These are phyloP conservation scores for Pipistrellus nathusii DNA, from an alignment of 2,797 vertebrate species.

Conservation along the genomic window DNA sequence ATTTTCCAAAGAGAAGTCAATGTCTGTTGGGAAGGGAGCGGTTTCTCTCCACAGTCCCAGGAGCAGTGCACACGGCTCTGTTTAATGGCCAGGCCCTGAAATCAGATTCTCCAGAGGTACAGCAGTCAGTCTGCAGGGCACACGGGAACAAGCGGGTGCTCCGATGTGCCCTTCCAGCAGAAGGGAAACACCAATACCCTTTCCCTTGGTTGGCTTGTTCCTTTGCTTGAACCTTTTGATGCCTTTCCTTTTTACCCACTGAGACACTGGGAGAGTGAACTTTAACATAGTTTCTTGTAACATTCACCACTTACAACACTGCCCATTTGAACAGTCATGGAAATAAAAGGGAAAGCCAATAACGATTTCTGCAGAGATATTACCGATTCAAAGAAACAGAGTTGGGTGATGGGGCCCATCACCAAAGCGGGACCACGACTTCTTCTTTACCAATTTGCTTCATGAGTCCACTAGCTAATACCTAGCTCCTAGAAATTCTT, in stretches of 20 bases:
- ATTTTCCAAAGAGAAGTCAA: constrained; percentile 33
- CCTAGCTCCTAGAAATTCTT: background rate
- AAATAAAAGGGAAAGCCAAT: constrained; percentile 7
- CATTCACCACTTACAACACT: background rate
- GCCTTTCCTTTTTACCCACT: background rate
- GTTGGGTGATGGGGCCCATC: background rate
- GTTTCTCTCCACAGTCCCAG: background rate
- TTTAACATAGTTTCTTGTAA: constrained; percentile 20
- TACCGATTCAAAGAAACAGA: constrained; percentile 17
- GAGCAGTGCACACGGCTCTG: background rate
- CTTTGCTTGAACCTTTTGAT: constrained; percentile 32
- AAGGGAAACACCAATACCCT: background rate
- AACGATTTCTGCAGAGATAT: background rate
- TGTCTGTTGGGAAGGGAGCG: background rate
- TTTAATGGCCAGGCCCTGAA: constrained; percentile 7
- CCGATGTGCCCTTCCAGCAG: background rate
- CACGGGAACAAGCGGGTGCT: background rate
- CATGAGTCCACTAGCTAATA: background rate
- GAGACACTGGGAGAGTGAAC: background rate
- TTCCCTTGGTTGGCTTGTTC: constrained; percentile 45
- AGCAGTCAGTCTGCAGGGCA: background rate
- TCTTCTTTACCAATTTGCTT: background rate
- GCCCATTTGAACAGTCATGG: background rate
- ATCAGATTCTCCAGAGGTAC: background rate
- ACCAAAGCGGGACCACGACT: background rate